Conservation (phyloP, 2,888 invertebrate species). For the Eumerus sabulonum region DNA sequence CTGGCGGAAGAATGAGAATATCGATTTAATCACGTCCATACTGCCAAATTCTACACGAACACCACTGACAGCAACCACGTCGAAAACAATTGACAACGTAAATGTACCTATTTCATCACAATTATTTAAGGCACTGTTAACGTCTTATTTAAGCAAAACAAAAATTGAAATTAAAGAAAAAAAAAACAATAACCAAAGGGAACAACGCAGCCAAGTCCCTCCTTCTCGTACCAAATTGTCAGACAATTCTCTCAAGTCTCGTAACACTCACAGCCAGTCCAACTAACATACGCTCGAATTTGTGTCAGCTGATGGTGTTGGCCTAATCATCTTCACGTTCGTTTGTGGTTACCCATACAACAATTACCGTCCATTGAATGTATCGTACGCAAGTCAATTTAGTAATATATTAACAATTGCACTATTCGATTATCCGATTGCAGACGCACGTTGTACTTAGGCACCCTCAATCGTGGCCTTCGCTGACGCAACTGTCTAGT, state of each 20-base stretch:
- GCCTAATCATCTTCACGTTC: constrained; percentile 18
- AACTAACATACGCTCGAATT: constrained; percentile 50
- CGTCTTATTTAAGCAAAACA: neutral
- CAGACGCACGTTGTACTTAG: no score
- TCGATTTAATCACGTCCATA: constrained; percentile 56
- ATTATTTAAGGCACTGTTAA: constrained; percentile 33
- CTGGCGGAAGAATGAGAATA: constrained; percentile 40
- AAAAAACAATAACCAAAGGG: neutral
- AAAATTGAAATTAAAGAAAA: no score
- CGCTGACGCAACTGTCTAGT: neutral
- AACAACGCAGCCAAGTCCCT: constrained; percentile 8
- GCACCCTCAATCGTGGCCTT: constrained; percentile 1
- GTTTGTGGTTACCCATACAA: constrained; percentile 30
- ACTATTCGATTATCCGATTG: neutral
- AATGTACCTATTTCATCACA: no score
- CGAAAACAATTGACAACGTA: neutral
- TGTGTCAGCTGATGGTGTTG: constrained; percentile 54
- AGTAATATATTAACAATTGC: constrained; percentile 5
- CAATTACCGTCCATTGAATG: constrained; percentile 4
- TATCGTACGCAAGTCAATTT: neutral
- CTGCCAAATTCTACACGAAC: neutral
- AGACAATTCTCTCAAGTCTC: constrained; percentile 44
- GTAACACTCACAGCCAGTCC: constrained; percentile 19
- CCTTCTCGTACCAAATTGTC: constrained; percentile 40
- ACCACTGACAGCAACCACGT: neutral